Evolutionary conservation across 2,113 vertebrate genomes (phyloP).

Genomic region (Rutilus rutilus): DNA sequence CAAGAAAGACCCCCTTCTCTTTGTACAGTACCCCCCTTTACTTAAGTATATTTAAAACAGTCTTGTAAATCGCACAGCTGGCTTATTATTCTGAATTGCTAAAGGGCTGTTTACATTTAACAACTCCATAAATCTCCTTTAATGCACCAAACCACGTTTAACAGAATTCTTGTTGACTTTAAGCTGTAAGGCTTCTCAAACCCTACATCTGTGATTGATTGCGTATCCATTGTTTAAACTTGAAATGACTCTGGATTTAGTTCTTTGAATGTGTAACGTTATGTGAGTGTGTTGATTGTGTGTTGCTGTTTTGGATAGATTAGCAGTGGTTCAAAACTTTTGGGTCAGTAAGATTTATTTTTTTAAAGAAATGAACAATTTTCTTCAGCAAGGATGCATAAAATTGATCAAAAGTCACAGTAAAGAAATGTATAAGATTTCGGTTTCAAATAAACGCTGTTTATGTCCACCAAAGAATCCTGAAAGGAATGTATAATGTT

Average conservation of each 20-base stretch:
- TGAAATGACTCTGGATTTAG: constrained; percentile 6
- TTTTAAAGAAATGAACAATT: too few relatives aligned
- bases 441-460: too few relatives aligned
- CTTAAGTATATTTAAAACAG: not conserved
- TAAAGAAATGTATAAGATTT: too few relatives aligned
- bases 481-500: too few relatives aligned
- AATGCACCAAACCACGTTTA: not conserved
- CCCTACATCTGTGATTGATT: not conserved
- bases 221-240: not conserved
- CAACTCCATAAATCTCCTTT: not conserved
- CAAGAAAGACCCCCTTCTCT: not conserved
- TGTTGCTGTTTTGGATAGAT: not conserved
- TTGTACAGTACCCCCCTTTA: not conserved
- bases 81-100: not conserved
- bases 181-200: not conserved
- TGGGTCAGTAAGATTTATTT: too few relatives aligned
- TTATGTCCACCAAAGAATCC: too few relatives aligned
- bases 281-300: not conserved
- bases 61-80: not conserved
- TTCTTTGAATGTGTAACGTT: not conserved
- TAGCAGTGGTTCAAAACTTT: too few relatives aligned
- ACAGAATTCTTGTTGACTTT: not conserved
- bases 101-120: not conserved
- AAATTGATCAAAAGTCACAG: too few relatives aligned
- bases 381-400: too few relatives aligned